Conservation (phyloP, 1,140 invertebrate genomes). For the Drosophila willistoni region DNA sequence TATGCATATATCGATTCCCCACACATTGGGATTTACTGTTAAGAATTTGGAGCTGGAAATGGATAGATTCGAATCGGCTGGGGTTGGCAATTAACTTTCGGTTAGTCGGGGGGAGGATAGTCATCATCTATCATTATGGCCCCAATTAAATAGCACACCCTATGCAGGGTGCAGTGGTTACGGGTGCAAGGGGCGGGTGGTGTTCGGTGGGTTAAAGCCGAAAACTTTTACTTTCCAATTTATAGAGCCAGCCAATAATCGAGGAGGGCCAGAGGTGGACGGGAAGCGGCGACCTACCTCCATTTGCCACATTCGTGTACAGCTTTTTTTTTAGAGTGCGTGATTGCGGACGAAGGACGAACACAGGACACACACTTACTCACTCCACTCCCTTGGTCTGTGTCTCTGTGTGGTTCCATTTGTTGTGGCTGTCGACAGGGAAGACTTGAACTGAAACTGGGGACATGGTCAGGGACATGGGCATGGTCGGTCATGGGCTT, state of each 20-base stretch:
- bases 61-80: not conserved
- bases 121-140: constrained; percentile 6
- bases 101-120: not conserved
- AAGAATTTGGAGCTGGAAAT: too few species aligned
- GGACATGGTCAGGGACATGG: constrained; percentile 43
- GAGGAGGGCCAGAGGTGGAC: too few species aligned
- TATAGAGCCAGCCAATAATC: not conserved
- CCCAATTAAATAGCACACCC: not conserved
- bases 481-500: constrained; percentile 24
- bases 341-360: constrained; percentile 10
- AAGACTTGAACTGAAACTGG: not conserved
- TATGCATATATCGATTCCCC: not conserved
- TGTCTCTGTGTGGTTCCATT: constrained; percentile 44
- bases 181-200: not conserved
- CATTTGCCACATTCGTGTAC: not conserved
- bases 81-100: not conserved
- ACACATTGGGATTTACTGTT: too few species aligned
- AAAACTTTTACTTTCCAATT: constrained; percentile 8
- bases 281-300: not conserved
- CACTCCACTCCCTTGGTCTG: not conserved
- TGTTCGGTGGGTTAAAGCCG: not conserved
- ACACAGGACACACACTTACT: not conserved
- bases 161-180: not conserved
- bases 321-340: constrained; percentile 6
- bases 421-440: constrained; percentile 49